A percentile compares a stretch with the other conserved stretches of the same genome.
Conservation (phyloP, 2,113 vertebrate genomes). For the Lagopus muta region DNA sequence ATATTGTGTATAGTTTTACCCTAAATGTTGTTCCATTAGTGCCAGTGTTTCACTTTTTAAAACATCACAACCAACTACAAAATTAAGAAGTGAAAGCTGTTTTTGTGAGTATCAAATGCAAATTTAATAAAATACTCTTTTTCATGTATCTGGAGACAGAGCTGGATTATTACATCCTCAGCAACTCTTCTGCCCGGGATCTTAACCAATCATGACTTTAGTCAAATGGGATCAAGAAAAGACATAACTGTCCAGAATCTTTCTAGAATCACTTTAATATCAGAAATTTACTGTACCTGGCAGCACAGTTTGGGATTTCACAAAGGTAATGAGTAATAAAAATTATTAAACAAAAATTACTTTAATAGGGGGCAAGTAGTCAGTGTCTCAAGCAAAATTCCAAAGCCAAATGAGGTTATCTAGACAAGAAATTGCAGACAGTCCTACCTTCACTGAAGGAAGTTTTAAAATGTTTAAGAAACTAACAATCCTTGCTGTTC, state of each 20-base stretch:
- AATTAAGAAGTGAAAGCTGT: neutral
- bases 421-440: neutral
- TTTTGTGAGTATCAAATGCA: neutral
- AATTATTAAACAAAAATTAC: neutral
- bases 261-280: neutral
- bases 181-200: neutral
- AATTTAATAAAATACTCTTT: neutral
- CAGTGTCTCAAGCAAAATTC: neutral
- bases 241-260: neutral
- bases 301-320: neutral
- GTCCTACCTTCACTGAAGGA: neutral
- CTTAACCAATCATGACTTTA: neutral
- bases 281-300: neutral
- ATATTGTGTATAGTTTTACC: neutral
- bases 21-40: neutral
- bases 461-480: slow-evolving; percentile 36
- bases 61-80: neutral
- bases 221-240: neutral
- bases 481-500: neutral
- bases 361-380: neutral
- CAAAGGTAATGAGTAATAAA: neutral
- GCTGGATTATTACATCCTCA: neutral
- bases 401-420: slow-evolving; percentile 12
- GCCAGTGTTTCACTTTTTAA: neutral
- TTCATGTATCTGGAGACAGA: neutral